Conservation (phyloP, 37 sponge, comb jelly and placozoan genomes). For the Crambe crambe region DNA sequence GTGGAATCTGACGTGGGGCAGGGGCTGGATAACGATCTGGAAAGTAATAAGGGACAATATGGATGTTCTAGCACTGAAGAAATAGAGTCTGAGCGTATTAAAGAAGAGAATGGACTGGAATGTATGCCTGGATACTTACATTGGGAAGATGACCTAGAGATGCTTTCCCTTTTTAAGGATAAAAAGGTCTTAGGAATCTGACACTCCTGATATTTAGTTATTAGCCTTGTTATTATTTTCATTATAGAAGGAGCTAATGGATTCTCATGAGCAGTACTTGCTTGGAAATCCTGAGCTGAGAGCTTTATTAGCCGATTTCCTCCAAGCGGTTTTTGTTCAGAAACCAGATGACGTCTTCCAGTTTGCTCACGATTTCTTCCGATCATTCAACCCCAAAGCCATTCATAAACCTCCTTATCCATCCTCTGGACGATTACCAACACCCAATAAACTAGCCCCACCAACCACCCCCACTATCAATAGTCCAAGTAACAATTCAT, state of each 20-base stretch:
- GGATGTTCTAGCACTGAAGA: too few relatives aligned
- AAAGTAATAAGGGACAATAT: neutral
- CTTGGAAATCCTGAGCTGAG: constrained; percentile 81
- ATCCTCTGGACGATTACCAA: constrained; percentile 18
- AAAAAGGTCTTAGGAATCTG: constrained; percentile 68
- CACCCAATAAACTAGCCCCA: neutral
- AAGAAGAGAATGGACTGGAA: too few relatives aligned
- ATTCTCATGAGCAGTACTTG: constrained; percentile 74
- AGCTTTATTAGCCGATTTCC: constrained; percentile 91
- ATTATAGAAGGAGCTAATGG: constrained; percentile 77
- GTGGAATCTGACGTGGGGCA: too few relatives aligned
- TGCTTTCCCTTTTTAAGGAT: constrained; percentile 88
- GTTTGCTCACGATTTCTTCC: constrained; percentile 88
- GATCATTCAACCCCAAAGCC: constrained; percentile 49
- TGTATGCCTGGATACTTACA: constrained; percentile 65
- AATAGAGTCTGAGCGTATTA: neutral
- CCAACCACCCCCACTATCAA: neutral
- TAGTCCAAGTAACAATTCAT: neutral
- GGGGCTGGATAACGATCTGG: too few relatives aligned
- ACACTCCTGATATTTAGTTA: neutral
- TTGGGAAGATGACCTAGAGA: constrained; percentile 95
- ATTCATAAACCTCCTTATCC: constrained; percentile 31
- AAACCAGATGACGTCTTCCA: constrained; percentile 88
- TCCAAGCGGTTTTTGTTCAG: constrained; percentile 87
- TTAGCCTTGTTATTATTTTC: neutral